Evolutionary conservation across 2,888 invertebrate species (phyloP), one percentile per base, ranked within the genome.

Genomic region (Toxonevra muliebris): DNA sequence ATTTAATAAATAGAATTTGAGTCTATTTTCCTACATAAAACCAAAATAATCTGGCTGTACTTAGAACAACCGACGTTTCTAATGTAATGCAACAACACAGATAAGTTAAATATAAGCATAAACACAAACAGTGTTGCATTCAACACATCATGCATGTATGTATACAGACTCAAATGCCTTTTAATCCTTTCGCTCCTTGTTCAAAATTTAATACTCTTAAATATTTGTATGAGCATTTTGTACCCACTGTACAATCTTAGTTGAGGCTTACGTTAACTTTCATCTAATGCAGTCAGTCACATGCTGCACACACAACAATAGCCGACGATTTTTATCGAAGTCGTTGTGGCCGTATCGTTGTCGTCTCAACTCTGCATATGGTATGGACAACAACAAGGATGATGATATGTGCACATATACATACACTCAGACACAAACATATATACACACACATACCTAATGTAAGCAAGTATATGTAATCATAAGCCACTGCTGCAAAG

Each of bases 401-500:
- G 48, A 13, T 15, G 48, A 7, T 8, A 7, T 5, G 15, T 48
- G 48, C 48, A 15, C 48, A 48, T 48, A 5, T 15, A n/a, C n/a
- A 5, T 15, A 30, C 2, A 30, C 30, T 30, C 30, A 30, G 30
- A 7, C 30, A 30, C 30, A 30, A 30, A 30, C 30, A 30, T 7
- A 48, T 11, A 48, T 7, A 15, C 48, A n/a, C 5, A 48, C 48
- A 13, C 48, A 15, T 1, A 30, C 11, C 10, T 10, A 15, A 42
- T 13, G 42, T 62, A 45, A 42, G 30, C 20, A 10, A 30, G 45
- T 63, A 19, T 54, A 40, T 58, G 58, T 40, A n/a, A 11, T 12
- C 40, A 65, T 53, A 68, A 52, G 50, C 50, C 65, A 72, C 69
- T 72, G 68, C 69, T 72, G 68, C 69, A 73, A 72, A 70, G 72